A percentile compares a stretch with the other conserved stretches of the same genome.
These are phyloP conservation scores for Oscheius sp. DNA, from an alignment of 2,888 invertebrate species.

Conservation along the genomic window DNA sequence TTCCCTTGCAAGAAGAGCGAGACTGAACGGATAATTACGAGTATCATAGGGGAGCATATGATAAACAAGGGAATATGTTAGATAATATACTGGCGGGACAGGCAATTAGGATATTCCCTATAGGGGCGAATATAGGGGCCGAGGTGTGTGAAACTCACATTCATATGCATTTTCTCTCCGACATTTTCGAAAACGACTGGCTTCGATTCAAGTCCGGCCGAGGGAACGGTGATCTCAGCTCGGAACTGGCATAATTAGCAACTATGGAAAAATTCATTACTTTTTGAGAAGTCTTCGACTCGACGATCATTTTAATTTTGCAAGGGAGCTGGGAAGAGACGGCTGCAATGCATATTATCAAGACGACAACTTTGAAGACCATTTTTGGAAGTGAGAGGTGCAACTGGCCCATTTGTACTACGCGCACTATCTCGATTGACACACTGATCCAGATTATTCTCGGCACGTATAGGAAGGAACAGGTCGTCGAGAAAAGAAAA, in stretches of 20 bases:
- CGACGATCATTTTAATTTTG: constrained; percentile 15
- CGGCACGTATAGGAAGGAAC: not conserved
- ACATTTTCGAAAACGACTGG: constrained; percentile 22
- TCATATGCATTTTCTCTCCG: constrained; percentile 21
- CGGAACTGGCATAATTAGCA: constrained; percentile 15
- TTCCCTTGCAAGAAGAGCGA: no score
- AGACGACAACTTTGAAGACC: not conserved
- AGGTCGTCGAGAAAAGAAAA: not conserved
- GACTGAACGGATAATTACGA: no score
- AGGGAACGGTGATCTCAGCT: constrained; percentile 21
- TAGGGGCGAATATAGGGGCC: not conserved
- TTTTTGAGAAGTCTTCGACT: constrained; percentile 8
- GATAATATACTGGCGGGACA: no score
- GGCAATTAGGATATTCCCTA: no score
- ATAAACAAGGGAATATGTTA: no score
- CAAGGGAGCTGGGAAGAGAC: constrained; percentile 17
- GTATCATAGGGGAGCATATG: no score
- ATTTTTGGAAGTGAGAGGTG: not conserved
- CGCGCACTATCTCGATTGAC: constrained; percentile 15
- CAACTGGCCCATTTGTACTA: not conserved
- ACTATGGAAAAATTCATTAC: not conserved
- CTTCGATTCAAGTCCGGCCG: constrained; percentile 6
- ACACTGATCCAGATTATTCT: constrained; percentile 22
- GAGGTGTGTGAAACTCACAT: not conserved
- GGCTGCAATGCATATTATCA: constrained; percentile 5